Evolutionary conservation across 2,888 invertebrate genomes (phyloP), one percentile per base, ranked within the genome.

Genomic region (Pristionchus mayeri): DNA sequence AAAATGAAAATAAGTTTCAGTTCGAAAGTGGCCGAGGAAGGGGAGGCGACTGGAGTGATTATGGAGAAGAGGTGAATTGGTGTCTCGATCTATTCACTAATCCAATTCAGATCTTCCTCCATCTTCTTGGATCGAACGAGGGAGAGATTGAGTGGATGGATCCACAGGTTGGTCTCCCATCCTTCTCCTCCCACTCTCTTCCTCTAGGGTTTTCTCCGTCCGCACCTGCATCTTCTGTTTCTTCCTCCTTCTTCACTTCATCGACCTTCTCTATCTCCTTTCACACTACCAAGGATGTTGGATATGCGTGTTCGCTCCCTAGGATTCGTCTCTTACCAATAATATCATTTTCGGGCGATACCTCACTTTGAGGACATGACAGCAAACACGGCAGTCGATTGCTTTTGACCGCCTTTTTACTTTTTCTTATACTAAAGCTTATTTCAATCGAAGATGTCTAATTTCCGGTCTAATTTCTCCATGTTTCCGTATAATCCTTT

Each of bases 211-310:
- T 2, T 50, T 48, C 34, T 27, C 3, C 11, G n/a, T 57, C 3
- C 80, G 80, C 2, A 1, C 40, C 0, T 37, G 54, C 6, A 7
- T 80, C 80, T 80, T 80, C 57, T 11, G 13, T 6, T 80, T 80
- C 80, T 80, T 37, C 57, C 27, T 80, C 24, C 24, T 37, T 27
- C 80, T 80, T n/a, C 80, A 80, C 21, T 40, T 80, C 44, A n/a
- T 80, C 40, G 40, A 80, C 57, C 57, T 57, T 21, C 11, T 57
- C 40, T 80, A 80, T 34, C 80, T 80, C 9, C 80, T 80, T 13
- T 80, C 80, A 11, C 40, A 80, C 57, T 80, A 80, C 37, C 30
- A 80, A 3, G 80, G 80, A 80, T 80, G 54, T 50, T 78, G 76
- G 76, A 50, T 78, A 13, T 78, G 76, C 30, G 18, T 50, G 50